These are phyloP conservation scores for Agrotis ipsilon DNA, from an alignment of 2,888 invertebrate genomes.

Conservation along the genomic window DNA sequence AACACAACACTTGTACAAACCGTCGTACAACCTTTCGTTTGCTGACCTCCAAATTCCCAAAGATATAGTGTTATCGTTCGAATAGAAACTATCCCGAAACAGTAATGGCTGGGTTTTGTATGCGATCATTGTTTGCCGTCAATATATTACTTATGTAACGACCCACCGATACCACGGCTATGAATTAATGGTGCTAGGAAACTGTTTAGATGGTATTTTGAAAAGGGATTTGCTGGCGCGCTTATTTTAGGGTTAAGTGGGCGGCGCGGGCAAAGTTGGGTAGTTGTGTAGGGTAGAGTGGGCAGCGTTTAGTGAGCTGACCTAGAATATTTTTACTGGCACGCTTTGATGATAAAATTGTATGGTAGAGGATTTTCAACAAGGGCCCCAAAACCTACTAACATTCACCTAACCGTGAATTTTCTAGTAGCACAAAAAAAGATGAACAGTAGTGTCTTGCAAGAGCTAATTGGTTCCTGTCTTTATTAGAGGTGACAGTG, in stretches of 20 bases:
- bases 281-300: constrained; percentile 26
- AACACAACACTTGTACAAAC: constrained; percentile 25
- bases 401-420: neutral
- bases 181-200: constrained; percentile 53
- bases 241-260: constrained; percentile 52
- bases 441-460: neutral
- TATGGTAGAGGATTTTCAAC: constrained; percentile 9
- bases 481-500: no score
- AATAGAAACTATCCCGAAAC: constrained; percentile 50
- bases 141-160: constrained; percentile 57
- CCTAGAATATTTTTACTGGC: constrained; percentile 52
- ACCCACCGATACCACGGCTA: constrained; percentile 48
- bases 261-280: constrained; percentile 17
- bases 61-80: constrained; percentile 48
- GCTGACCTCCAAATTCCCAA: constrained; percentile 48
- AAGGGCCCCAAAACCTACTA: constrained; percentile 15
- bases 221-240: constrained; percentile 51
- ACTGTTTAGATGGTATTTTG: constrained; percentile 50
- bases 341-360: constrained; percentile 37
- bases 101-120: constrained; percentile 53
- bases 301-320: constrained; percentile 41
- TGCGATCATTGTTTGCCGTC: constrained; percentile 58
- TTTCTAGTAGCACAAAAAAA: no score
- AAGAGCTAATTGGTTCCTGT: no score
- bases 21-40: constrained; percentile 21